Base-by-base conservation (phyloP, 2,113 vertebrate species). In the Mesitornis unicolor region DNA sequence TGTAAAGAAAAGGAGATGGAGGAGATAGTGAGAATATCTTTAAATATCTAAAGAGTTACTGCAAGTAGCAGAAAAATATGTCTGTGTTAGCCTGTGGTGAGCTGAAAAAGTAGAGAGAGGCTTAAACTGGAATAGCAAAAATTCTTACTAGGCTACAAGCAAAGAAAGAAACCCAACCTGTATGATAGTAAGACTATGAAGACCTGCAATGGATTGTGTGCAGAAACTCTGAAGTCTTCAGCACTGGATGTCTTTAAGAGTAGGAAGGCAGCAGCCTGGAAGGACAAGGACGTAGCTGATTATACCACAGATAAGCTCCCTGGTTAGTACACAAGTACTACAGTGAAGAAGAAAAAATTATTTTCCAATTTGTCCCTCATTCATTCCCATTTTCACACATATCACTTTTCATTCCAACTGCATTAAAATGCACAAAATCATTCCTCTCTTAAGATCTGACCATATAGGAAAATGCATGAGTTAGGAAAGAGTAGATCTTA, bases 121-220 rank as follows among this genome's bases (percentile, higher is more conserved):
- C 12, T 87, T 83, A 43, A 85, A 2, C 6, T 67, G 25, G 35
- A 88, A 38, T 14, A 54, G 20, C 16, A 29, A 80, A 65, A 28
- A 61, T 65, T 73, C 48, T 83, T 76, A 6, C 14, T 69, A 57
- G 29, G 48, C 42, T 51, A 15, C 7, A 69, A 48, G 21, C 42
- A 24, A 42, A 51, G 25, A 1, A n/a, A 43, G 65, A 65, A 26
- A 0, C 0, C 0, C 5, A 19, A 1, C 6, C 31, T 76, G 74
- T 75, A 16, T 68, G 16, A 78, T 0, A 25, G 11, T 43, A 60
- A 38, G n/a, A 24, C 68, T 69, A 48, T 69, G 42, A 79, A 94
- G 25, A 28, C 22, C 26, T 80, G 25, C 45, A 57, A 29, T 48
- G 15, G 21, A 31, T n/a, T 68, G 57, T 26, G n/a, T 73, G 50